Evolutionary conservation across 92 coral and sea anemone species (phyloP).

Genomic region (Porites rus): DNA sequence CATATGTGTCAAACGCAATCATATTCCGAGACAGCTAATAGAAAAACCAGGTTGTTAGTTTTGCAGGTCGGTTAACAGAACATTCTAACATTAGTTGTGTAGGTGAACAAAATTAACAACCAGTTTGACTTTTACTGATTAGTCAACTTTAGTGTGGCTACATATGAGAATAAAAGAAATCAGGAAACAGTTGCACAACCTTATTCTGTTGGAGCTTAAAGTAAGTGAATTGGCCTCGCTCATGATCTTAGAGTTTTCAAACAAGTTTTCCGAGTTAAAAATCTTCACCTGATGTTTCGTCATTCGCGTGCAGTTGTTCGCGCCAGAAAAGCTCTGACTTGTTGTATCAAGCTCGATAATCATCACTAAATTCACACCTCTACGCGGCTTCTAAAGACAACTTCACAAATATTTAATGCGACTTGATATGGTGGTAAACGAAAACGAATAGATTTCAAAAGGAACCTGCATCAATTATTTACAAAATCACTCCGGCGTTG

Average conservation of each 20-base stretch:
- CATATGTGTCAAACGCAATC: neutral
- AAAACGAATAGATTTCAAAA: slow-evolving; percentile 59
- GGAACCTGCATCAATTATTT: slow-evolving; percentile 49
- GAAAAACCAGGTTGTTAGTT: slow-evolving; percentile 7
- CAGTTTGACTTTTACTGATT: neutral
- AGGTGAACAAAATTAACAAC: neutral
- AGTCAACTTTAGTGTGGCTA: no score
- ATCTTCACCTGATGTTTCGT: neutral
- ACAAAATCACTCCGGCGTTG: slow-evolving; percentile 51
- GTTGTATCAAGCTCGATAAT: neutral
- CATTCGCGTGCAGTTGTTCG: slow-evolving; percentile 5
- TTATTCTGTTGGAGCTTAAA: neutral
- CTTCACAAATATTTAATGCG: slow-evolving; percentile 48
- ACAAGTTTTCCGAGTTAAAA: no score
- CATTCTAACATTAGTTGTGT: neutral
- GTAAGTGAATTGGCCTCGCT: neutral
- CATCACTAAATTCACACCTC: slow-evolving; percentile 1
- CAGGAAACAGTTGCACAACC: neutral
- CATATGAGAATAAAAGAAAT: no score
- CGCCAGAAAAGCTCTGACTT: neutral
- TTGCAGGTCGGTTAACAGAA: neutral
- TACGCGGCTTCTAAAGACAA: slow-evolving; percentile 9
- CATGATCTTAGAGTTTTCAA: neutral
- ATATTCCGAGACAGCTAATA: neutral
- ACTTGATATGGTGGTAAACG: slow-evolving; percentile 50